Percentiles rank a stretch among this genome's conserved stretches.
phyloP scores from a whole-genome alignment of 2,888 invertebrate genomes.

The Hypomecis punctinalis region DNA sequence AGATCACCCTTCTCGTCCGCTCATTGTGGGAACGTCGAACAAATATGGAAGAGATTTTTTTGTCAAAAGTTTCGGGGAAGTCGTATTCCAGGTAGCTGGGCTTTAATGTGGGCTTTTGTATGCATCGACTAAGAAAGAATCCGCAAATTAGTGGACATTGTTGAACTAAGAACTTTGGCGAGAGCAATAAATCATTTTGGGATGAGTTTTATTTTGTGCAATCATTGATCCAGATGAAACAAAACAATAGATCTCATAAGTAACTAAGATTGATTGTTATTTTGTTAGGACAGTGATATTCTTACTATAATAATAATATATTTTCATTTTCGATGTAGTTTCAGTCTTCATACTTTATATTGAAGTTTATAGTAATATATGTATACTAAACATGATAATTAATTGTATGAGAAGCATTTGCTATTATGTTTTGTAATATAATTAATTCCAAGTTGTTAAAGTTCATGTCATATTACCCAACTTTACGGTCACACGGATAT shows the following conservation, averaged over 20 bases:
- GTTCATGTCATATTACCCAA: constrained; percentile 25
- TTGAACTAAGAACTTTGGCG: constrained; percentile 23
- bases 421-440: not conserved
- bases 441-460: constrained; percentile 22
- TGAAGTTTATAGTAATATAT: too few species aligned
- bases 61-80: constrained; percentile 66
- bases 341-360: too few species aligned
- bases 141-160: constrained; percentile 48
- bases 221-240: not conserved
- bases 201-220: constrained; percentile 14
- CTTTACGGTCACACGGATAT: constrained; percentile 44
- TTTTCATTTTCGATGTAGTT: too few species aligned
- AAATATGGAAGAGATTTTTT: constrained; percentile 72
- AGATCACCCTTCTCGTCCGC: constrained; percentile 73
- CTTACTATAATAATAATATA: too few species aligned
- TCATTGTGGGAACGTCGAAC: constrained; percentile 78
- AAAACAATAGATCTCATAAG: too few species aligned
- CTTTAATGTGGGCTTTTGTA: constrained; percentile 66
- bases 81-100: constrained; percentile 71
- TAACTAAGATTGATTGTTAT: too few species aligned
- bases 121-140: constrained; percentile 45
- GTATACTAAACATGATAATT: too few species aligned
- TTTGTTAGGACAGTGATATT: too few species aligned
- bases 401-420: not conserved
- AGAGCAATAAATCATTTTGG: constrained; percentile 16